Base-by-base conservation (phyloP, 2,888 invertebrate species). In the Caenorhabditis zanzibari region DNA sequence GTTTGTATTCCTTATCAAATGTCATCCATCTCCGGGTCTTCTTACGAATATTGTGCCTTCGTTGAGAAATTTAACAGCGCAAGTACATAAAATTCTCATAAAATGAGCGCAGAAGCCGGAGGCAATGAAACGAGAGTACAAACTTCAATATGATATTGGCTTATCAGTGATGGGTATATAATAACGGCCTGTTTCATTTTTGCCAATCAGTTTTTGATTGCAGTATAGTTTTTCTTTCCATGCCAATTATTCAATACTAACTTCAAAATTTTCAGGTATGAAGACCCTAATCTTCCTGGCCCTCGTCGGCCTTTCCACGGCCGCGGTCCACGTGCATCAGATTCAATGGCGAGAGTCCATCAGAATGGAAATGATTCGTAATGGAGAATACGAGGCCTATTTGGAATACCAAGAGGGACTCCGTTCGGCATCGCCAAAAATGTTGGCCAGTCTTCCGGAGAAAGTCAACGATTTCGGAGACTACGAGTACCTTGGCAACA, bases 311-410 rank as follows among this genome's bases (percentile, higher is more conserved):
- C 81, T 90, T 44, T 80, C 86, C 10, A 56, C 83, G 66, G 86
- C 89, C 44, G 86, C 76, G 47, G 86, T 88, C 82, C 85, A 82
- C 75, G 84, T 89, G 81, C 85, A 85, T 73, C 56, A 72, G 32
- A 84, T 89, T 54, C 71, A 69, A 68, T 85, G 87, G 84, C 73
- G 84, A 41, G 82, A 73, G 26, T 85, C 85, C 32, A 85, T 83
- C 71, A 81, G 74, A 66, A 71, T 81, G 58, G 73, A 81, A 19
- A 87, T 89, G 87, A 84, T 82, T 69, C 68, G 66, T 10, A 52
- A 26, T 28, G 88, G 88, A 58, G 86, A 85, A 32, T 83, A 85
- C 35, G 58, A 75, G 5, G 83, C 85, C 6, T 87, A 87, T 64
- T 47, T 85, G 38, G 81, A 84, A 56, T 83, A 87, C 80, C 58